Evolutionary conservation across 2,113 vertebrate species (phyloP).

Genomic region (Pelecanus crispus): DNA sequence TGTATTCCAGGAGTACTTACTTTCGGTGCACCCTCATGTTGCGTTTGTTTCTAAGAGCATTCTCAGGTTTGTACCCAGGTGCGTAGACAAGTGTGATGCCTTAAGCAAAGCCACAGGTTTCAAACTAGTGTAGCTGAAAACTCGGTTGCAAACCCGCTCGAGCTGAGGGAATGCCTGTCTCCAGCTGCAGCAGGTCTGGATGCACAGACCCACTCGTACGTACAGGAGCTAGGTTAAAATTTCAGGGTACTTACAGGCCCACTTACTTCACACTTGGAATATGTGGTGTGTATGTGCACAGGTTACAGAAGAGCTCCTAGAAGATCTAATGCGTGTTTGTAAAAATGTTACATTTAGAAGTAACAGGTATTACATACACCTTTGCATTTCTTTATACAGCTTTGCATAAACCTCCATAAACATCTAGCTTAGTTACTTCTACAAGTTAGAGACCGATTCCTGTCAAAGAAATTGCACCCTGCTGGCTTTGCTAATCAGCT

Average conservation of each 20-base stretch:
- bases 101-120: neutral
- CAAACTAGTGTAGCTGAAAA: neutral
- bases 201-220: too few relatives aligned
- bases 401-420: neutral
- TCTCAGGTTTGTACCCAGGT: neutral
- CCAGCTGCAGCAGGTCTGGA: neutral
- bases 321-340: neutral
- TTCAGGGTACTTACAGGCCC: neutral
- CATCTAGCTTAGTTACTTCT: neutral
- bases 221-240: neutral
- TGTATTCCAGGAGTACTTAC: neutral
- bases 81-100: too few relatives aligned
- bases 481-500: neutral
- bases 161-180: neutral
- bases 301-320: neutral
- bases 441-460: neutral
- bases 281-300: neutral
- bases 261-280: neutral
- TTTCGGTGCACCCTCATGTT: neutral
- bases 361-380: neutral
- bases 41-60: neutral
- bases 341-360: neutral
- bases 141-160: accelerated
- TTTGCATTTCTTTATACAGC: neutral
- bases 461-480: neutral